Conservation (phyloP, 2,113 vertebrate species). For the Cynopterus brachyotis region DNA sequence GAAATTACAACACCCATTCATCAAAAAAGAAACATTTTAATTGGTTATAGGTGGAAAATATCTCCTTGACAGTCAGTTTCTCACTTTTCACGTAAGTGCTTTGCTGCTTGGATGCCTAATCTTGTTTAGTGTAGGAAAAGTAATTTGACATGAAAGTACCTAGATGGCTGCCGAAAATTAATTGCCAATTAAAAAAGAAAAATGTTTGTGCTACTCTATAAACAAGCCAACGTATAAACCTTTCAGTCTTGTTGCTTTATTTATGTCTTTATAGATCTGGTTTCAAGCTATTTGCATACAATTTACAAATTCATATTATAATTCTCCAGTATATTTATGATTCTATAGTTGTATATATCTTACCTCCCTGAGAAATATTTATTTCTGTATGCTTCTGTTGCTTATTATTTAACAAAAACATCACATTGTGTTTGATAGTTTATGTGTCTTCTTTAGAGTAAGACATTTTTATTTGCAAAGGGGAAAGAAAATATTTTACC, state of each 20-base stretch:
- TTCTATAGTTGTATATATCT: slow-evolving; percentile 90
- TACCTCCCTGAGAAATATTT: slow-evolving; percentile 88
- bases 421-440: slow-evolving; percentile 87
- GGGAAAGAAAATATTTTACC: slow-evolving; percentile 64
- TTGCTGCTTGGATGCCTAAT: slow-evolving; percentile 89
- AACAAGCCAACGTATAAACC: slow-evolving; percentile 89
- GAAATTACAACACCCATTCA: slow-evolving; percentile 86
- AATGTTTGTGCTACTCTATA: slow-evolving; percentile 92
- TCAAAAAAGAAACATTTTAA: slow-evolving; percentile 90
- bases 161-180: slow-evolving; percentile 91
- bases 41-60: slow-evolving; percentile 90
- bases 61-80: slow-evolving; percentile 90
- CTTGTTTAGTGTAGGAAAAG: slow-evolving; percentile 90
- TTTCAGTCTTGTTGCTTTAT: slow-evolving; percentile 90
- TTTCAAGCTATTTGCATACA: slow-evolving; percentile 91
- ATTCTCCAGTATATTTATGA: slow-evolving; percentile 88
- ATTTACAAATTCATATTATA: slow-evolving; percentile 90
- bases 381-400: slow-evolving; percentile 85
- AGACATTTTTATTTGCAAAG: slow-evolving; percentile 80
- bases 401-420: slow-evolving; percentile 89
- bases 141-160: slow-evolving; percentile 91
- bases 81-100: slow-evolving; percentile 89
- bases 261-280: slow-evolving; percentile 89
- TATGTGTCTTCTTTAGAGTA: slow-evolving; percentile 84
- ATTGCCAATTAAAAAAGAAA: slow-evolving; percentile 94